phyloP scores from a whole-genome alignment of 2,797 vertebrate genomes.

The Pagetopsis macropterus region DNA sequence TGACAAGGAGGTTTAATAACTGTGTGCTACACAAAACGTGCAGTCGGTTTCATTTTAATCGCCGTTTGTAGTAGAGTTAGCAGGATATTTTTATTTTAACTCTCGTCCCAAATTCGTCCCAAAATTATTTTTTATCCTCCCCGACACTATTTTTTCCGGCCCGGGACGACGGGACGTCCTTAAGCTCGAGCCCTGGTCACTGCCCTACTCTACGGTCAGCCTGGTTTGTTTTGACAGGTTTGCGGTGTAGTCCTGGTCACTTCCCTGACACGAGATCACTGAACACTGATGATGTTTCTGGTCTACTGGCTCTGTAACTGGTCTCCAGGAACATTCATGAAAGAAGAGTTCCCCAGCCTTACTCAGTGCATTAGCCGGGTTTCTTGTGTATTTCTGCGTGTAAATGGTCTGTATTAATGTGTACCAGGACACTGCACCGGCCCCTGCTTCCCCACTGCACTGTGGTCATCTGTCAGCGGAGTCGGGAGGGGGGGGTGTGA shows the following conservation, averaged over 20 bases:
- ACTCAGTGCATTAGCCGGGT: neutral
- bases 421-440: constrained; percentile 6
- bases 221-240: constrained; percentile 19
- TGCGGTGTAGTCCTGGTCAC: neutral
- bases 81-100: no score
- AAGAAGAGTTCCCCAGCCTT: constrained; percentile 14
- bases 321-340: constrained; percentile 9
- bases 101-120: no score
- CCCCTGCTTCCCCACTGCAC: constrained; percentile 13
- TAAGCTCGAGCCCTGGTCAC: no score
- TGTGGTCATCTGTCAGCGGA: constrained; percentile 26
- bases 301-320: constrained; percentile 15
- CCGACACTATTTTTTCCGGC: no score
- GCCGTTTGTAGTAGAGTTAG: no score
- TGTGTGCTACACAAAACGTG: no score
- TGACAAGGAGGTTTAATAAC: no score
- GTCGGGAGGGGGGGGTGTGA: constrained; percentile 22
- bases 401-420: constrained; percentile 18
- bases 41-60: no score
- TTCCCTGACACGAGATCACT: neutral
- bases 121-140: no score
- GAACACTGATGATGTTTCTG: constrained; percentile 22
- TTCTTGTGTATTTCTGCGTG: constrained; percentile 17
- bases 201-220: no score
- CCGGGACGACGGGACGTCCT: no score